Evolutionary conservation across 1,140 invertebrate species (phyloP).

Genomic region (Arion vulgaris): DNA sequence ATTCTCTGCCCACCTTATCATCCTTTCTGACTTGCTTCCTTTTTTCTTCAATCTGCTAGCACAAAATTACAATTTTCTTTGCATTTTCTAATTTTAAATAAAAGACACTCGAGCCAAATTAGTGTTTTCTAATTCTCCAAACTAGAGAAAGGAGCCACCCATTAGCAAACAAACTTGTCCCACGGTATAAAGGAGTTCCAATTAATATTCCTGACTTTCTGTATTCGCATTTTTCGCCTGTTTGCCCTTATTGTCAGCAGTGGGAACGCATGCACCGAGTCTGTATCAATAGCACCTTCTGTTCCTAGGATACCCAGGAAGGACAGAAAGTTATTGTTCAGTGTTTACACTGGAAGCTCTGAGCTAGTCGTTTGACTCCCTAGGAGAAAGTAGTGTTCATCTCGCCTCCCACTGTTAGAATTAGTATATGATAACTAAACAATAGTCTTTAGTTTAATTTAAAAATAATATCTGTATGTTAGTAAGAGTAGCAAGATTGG

Average conservation of each 20-base stretch:
- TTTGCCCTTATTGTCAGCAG: background rate
- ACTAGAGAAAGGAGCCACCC: background rate
- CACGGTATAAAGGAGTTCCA: background rate
- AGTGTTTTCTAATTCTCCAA: background rate
- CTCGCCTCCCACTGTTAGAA: too few relatives aligned
- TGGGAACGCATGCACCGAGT: too few relatives aligned
- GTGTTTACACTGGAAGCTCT: too few relatives aligned
- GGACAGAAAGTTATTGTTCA: background rate
- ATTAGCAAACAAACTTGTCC: background rate
- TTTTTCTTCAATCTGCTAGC: background rate
- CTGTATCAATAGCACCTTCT: background rate
- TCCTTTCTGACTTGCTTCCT: background rate
- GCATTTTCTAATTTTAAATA: background rate
- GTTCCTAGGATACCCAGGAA: background rate
- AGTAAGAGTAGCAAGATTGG: too few relatives aligned
- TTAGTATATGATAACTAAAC: too few relatives aligned
- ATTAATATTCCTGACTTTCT: constrained; percentile 1
- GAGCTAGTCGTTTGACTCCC: too few relatives aligned
- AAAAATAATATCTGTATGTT: too few relatives aligned
- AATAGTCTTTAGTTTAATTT: too few relatives aligned
- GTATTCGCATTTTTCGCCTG: background rate
- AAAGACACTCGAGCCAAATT: constrained; percentile 8
- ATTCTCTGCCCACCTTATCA: background rate
- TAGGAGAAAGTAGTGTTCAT: too few relatives aligned
- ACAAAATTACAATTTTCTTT: background rate